Conservation (phyloP, 2,888 invertebrate genomes). For the Rhagonycha fulva region DNA sequence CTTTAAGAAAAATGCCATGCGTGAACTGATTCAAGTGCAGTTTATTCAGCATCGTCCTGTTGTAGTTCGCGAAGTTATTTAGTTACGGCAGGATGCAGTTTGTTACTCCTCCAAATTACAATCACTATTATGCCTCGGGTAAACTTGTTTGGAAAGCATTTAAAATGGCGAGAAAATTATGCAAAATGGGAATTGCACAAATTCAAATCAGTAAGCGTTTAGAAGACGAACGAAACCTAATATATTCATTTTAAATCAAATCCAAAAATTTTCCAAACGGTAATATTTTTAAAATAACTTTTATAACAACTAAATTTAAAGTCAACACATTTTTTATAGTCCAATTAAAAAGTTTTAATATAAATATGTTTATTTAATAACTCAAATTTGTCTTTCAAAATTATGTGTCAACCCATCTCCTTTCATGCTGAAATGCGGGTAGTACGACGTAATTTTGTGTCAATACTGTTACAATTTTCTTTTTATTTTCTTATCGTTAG, state of each 20-base stretch:
- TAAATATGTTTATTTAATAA: background rate
- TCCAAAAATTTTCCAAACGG: background rate
- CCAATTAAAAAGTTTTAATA: background rate
- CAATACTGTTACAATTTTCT: background rate
- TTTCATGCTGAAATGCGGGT: conserved; percentile 3
- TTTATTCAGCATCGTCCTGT: background rate
- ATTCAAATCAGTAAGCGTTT: background rate
- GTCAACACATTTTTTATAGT: background rate
- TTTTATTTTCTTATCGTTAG: conserved; percentile 3
- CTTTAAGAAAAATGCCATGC: conserved; percentile 7
- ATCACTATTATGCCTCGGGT: conserved; percentile 4
- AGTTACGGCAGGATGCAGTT: conserved; percentile 6
- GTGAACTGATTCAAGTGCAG: conserved; percentile 4
- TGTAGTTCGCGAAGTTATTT: background rate
- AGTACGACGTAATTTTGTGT: background rate
- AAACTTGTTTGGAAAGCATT: conserved; percentile 1
- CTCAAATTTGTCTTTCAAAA: conserved; percentile 2
- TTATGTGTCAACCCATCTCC: background rate
- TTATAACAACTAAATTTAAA: background rate
- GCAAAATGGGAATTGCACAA: conserved; percentile 7
- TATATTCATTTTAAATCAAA: background rate
- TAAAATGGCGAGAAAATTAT: background rate
- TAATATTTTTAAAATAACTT: background rate
- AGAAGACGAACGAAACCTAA: background rate
- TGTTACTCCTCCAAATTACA: background rate